These are phyloP conservation scores for Trochalopteron elliotii DNA, from an alignment of 2,113 vertebrate species.

Conservation along the genomic window DNA sequence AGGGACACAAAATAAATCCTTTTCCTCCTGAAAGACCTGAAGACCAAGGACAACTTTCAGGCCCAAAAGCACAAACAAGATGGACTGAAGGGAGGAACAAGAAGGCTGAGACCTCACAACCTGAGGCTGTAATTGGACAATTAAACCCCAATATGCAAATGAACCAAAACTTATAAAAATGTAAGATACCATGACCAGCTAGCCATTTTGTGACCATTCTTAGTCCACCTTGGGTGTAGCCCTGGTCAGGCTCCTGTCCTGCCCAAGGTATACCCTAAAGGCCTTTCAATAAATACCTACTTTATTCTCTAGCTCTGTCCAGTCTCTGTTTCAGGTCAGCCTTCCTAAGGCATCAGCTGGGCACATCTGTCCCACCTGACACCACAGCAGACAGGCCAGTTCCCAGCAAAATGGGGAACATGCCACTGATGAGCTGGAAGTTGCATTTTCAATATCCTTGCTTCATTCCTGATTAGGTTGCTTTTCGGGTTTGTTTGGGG, in stretches of 20 bases:
- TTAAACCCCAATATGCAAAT: not conserved
- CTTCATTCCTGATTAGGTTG: not conserved
- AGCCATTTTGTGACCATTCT: not conserved
- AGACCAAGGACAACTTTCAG: not conserved
- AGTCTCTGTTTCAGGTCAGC: not conserved
- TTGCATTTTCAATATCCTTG: not conserved
- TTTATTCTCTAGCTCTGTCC: not conserved
- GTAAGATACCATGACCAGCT: not conserved
- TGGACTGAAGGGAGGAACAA: not conserved
- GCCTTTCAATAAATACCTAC: not conserved
- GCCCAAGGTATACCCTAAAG: not conserved
- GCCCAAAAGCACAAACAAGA: not conserved
- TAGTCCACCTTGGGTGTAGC: not conserved
- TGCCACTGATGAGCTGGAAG: not conserved
- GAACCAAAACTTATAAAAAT: not conserved
- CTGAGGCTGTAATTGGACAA: not conserved
- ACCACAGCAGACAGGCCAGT: not conserved
- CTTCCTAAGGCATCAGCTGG: not conserved
- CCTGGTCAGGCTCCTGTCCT: not conserved
- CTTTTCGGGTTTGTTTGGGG: not conserved
- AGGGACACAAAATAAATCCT: not conserved
- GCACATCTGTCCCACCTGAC: accelerated
- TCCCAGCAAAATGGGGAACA: not conserved
- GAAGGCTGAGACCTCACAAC: not conserved
- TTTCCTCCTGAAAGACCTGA: not conserved